These are phyloP conservation scores for Tipula confusa DNA, from an alignment of 2,888 invertebrate genomes.

Conservation along the genomic window DNA sequence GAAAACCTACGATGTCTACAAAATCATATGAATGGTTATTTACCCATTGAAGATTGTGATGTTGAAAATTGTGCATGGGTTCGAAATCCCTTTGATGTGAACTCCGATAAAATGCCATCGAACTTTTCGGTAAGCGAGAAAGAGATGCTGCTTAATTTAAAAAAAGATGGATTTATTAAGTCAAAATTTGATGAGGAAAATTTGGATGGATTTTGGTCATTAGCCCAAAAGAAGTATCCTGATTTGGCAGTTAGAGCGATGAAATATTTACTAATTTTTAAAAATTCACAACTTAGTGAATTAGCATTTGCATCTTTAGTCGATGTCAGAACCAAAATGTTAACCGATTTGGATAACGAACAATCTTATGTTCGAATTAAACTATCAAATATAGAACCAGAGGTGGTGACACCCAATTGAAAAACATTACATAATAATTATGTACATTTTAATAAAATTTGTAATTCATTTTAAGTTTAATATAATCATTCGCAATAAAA, in stretches of 20 bases:
- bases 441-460: background rate
- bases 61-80: background rate
- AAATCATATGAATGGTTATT: background rate
- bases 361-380: background rate
- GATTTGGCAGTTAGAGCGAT: background rate
- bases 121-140: background rate
- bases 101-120: background rate
- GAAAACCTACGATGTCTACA: background rate
- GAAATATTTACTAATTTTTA: background rate
- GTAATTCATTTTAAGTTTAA: no score
- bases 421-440: slow-evolving; percentile 40
- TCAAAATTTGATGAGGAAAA: background rate
- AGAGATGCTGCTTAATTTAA: background rate
- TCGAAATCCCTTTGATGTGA: background rate
- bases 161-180: background rate
- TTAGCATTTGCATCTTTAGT: background rate
- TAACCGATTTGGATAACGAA: background rate
- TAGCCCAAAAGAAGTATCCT: background rate
- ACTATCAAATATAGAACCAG: background rate
- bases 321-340: background rate
- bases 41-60: background rate
- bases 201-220: background rate
- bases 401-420: slow-evolving; percentile 72
- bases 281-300: background rate
- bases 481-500: no score